phyloP scores from a whole-genome alignment of 2,113 vertebrate species.

The Halichoerus grypus region DNA sequence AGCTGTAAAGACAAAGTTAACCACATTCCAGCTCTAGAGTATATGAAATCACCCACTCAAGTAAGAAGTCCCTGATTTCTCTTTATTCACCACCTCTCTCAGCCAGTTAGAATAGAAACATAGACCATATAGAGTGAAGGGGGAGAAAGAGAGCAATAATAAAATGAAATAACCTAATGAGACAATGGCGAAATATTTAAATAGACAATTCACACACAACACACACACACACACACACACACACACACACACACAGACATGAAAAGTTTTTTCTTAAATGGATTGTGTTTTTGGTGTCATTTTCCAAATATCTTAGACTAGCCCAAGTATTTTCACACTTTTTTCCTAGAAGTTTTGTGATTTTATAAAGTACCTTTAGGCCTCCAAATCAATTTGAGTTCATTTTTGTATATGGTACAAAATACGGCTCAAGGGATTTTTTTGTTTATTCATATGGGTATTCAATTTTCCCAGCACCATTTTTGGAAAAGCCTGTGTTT shows the following conservation, averaged over 20 bases:
- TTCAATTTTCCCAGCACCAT: not conserved
- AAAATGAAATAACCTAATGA: not conserved
- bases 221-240: not conserved
- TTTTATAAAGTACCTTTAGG: not conserved
- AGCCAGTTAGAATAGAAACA: not conserved
- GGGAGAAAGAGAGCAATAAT: not conserved
- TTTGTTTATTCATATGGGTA: not conserved
- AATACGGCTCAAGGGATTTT: not conserved
- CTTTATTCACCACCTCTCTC: not conserved
- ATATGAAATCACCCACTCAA: not conserved
- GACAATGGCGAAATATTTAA: not conserved
- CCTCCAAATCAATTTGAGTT: not conserved
- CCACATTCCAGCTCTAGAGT: not conserved
- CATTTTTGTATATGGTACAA: not conserved
- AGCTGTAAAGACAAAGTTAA: not conserved
- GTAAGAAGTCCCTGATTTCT: not conserved
- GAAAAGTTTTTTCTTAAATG: not conserved
- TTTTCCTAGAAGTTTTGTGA: not conserved
- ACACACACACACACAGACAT: not conserved
- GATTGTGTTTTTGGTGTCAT: not conserved
- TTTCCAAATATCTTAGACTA: not conserved
- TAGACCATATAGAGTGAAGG: not conserved
- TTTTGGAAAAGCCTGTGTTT: not conserved
- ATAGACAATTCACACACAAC: not conserved
- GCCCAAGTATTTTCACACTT: not conserved